phyloP scores from a whole-genome alignment of 1,140 invertebrate genomes.

The Octopus sinensis region DNA sequence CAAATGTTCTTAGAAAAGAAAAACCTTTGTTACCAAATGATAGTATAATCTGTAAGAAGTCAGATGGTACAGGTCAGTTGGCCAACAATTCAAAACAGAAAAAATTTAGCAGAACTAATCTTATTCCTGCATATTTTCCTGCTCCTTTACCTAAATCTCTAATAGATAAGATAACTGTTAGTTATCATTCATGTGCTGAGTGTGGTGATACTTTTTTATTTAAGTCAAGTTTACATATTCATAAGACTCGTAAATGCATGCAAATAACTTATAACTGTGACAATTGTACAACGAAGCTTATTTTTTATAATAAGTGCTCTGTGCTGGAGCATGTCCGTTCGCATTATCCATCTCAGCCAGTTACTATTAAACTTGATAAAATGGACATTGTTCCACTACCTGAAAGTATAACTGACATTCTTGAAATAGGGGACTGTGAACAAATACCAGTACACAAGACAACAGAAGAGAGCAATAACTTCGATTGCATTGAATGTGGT shows the following conservation, averaged over 20 bases:
- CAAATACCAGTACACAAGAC: neutral
- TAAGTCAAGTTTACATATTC: slow-evolving; percentile 38
- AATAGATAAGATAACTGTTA: slow-evolving; percentile 20
- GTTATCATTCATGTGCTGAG: slow-evolving; percentile 34
- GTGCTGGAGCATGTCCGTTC: slow-evolving; percentile 34
- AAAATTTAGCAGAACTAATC: slow-evolving; percentile 34
- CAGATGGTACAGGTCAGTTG: neutral
- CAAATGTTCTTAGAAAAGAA: neutral
- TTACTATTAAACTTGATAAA: neutral
- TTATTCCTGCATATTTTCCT: slow-evolving; percentile 33
- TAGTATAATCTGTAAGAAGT: neutral
- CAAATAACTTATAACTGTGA: slow-evolving; percentile 46
- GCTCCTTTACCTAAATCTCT: slow-evolving; percentile 26
- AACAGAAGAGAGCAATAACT: neutral
- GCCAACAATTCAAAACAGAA: neutral
- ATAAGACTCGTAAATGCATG: slow-evolving; percentile 41
- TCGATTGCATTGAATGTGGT: slow-evolving; percentile 27
- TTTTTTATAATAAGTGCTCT: slow-evolving; percentile 49
- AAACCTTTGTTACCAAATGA: neutral
- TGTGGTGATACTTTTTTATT: slow-evolving; percentile 48
- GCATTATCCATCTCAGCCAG: slow-evolving; percentile 20
- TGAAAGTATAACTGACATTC: neutral
- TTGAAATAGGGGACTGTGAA: neutral
- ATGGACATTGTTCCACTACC: neutral
- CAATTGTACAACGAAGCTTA: slow-evolving; percentile 32